Percentiles rank a stretch among this genome's conserved stretches.
Evolutionary conservation across 2,888 invertebrate genomes (phyloP).

Genomic region (Cylindroiulus punctatus): DNA sequence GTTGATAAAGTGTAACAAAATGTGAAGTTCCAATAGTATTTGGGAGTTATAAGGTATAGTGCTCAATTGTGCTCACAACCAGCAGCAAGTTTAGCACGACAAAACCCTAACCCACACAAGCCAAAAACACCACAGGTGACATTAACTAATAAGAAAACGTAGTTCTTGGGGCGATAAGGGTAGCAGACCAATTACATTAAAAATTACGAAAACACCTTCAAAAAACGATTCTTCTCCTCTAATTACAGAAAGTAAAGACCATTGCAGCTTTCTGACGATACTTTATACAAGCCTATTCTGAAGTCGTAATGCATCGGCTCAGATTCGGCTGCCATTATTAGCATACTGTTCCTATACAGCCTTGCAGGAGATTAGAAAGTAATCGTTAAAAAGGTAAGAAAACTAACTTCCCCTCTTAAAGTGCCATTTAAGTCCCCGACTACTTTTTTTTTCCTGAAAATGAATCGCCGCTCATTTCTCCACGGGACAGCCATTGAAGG

Average conservation of each 20-base stretch:
- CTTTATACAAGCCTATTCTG: not conserved
- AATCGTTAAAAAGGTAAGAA: constrained; percentile 9
- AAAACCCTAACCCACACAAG: no score
- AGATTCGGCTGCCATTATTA: not conserved
- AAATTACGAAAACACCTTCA: no score
- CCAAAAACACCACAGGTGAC: no score
- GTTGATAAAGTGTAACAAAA: no score
- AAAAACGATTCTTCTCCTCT: not conserved
- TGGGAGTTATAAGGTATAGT: no score
- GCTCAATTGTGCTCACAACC: no score
- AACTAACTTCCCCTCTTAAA: not conserved
- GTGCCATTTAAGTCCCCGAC: not conserved
- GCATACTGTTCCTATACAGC: not conserved
- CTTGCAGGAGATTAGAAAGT: not conserved
- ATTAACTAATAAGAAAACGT: no score
- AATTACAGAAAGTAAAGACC: not conserved
- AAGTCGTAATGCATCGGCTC: no score
- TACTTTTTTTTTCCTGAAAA: not conserved
- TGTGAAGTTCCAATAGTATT: no score
- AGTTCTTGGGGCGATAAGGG: no score
- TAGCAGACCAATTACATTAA: no score
- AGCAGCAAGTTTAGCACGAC: no score
- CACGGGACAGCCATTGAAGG: constrained; percentile 14
- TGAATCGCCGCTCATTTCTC: not conserved
- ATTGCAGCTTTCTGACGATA: not conserved